Conservation (phyloP, 2,797 vertebrate genomes). For the Tarsius wallacei region DNA sequence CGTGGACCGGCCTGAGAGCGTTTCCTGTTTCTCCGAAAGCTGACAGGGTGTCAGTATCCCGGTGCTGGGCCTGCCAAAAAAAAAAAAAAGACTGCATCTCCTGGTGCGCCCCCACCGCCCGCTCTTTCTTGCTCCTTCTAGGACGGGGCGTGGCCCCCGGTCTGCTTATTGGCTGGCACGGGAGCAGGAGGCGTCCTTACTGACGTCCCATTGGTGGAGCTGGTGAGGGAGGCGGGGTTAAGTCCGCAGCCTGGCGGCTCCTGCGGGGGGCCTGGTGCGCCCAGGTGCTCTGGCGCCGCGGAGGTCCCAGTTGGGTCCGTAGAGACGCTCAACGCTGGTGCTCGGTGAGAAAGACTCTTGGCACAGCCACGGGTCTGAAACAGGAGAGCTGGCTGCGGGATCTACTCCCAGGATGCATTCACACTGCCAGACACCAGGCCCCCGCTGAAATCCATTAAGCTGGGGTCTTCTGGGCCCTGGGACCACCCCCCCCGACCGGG, state of each 20-base stretch:
- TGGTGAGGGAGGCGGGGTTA: not conserved
- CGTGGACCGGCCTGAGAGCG: not conserved
- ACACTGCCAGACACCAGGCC: not conserved
- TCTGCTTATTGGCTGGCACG: accelerated
- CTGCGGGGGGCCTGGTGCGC: not conserved
- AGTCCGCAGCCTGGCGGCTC: not conserved
- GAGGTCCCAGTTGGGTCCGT: not conserved
- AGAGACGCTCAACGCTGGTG: too few species aligned
- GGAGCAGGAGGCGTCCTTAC: not conserved
- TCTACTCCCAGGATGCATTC: not conserved
- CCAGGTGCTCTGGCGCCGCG: too few species aligned
- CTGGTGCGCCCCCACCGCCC: accelerated
- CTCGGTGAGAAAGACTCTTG: not conserved
- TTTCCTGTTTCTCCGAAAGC: slow-evolving; percentile 72
- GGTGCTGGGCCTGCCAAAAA: not conserved
- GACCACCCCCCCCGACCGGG: not conserved
- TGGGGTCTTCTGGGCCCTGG: not conserved
- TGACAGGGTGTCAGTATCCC: not conserved
- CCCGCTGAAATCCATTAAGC: not conserved
- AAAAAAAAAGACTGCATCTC: not conserved
- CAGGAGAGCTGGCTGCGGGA: not conserved
- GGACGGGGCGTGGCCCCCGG: not conserved
- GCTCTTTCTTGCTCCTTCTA: not conserved
- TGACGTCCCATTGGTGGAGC: too few species aligned
- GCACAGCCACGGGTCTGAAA: not conserved